Evolutionary conservation across 2,888 invertebrate genomes (phyloP).

Genomic region (Thecophora atra): DNA sequence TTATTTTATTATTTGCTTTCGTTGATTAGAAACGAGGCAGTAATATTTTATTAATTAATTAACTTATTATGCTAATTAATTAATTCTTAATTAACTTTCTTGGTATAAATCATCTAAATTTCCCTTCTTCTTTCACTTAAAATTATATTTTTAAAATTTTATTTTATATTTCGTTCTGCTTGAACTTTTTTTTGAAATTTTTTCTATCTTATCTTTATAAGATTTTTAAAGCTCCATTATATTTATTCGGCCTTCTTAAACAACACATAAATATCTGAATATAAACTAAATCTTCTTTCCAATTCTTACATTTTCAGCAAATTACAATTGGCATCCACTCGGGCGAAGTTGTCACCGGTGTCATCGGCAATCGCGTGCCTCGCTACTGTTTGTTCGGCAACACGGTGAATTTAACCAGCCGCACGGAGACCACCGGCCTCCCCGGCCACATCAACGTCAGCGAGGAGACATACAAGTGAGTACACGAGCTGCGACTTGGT

Average conservation of each 20-base stretch:
- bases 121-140: not conserved
- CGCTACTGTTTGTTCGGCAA: conserved; percentile 93
- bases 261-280: too few species aligned
- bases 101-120: too few species aligned
- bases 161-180: too few species aligned
- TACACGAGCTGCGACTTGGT: conserved; percentile 33
- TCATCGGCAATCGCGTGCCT: conserved; percentile 94
- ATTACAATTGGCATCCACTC: conserved; percentile 95
- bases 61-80: too few species aligned
- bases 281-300: too few species aligned
- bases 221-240: too few species aligned
- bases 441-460: conserved; percentile 91
- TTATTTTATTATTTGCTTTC: too few species aligned
- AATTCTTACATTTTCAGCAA: conserved; percentile 70
- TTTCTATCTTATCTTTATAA: too few species aligned
- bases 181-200: too few species aligned
- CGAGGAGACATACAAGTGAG: conserved; percentile 88
- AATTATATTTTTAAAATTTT: not conserved
- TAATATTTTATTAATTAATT: not conserved
- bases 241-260: too few species aligned
- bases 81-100: too few species aligned
- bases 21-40: too few species aligned
- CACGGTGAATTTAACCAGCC: conserved; percentile 91
- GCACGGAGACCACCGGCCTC: conserved; percentile 91
- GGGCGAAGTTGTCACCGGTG: conserved; percentile 93